A percentile compares a stretch with the other conserved stretches of the same genome.
These are phyloP conservation scores for Phoxinus dragarum DNA, from an alignment of 2,797 vertebrate species.

Conservation along the genomic window DNA sequence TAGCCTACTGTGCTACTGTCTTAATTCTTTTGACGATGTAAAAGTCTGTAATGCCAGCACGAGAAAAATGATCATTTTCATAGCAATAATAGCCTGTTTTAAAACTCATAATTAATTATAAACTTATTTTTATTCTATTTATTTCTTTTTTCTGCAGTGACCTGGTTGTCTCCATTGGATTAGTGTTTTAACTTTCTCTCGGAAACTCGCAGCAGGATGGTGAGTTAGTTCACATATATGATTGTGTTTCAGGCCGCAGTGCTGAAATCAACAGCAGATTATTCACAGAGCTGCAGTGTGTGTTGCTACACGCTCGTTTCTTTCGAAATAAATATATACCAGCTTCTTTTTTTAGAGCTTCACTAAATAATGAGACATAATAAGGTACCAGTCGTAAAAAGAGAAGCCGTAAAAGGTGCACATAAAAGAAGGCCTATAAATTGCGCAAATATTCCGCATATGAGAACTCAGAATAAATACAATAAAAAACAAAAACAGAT, in stretches of 20 bases:
- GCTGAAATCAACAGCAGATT: slow-evolving; percentile 12
- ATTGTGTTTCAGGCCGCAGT: slow-evolving; percentile 35
- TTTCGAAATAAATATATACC: slow-evolving; percentile 12
- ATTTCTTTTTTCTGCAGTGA: background rate
- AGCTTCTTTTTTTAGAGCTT: background rate
- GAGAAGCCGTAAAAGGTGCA: slow-evolving; percentile 4
- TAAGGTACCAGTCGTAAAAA: slow-evolving; percentile 14
- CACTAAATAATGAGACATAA: slow-evolving; percentile 18
- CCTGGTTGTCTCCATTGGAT: background rate
- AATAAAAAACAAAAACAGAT: background rate
- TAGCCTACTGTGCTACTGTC: background rate
- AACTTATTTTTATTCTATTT: background rate
- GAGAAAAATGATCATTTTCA: background rate
- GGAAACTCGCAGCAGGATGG: background rate
- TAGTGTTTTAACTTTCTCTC: background rate
- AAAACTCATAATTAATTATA: background rate
- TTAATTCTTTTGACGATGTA: background rate
- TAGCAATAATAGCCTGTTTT: background rate
- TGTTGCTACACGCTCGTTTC: background rate
- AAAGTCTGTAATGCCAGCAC: background rate
- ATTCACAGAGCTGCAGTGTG: background rate
- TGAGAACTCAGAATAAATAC: background rate
- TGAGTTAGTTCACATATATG: no score
- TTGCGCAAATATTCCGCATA: background rate
- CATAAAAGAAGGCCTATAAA: slow-evolving; percentile 2